phyloP scores from a whole-genome alignment of 2,113 vertebrate species.

The Cebus imitator region DNA sequence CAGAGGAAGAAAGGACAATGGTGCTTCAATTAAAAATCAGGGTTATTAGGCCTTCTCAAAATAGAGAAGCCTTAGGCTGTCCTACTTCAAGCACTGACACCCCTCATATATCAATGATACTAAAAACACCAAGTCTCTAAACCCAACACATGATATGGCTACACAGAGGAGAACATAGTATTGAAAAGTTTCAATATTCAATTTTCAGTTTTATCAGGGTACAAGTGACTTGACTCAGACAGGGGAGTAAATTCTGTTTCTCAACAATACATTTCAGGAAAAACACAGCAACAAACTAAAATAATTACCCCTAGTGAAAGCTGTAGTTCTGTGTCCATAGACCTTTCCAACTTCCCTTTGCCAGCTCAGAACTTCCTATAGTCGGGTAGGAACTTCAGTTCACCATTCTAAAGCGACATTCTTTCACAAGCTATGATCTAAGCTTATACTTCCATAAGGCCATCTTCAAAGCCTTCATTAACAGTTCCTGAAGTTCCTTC shows the following conservation, averaged over 20 bases:
- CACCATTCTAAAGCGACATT: neutral
- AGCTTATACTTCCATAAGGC: neutral
- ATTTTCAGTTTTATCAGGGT: neutral
- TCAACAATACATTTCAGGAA: neutral
- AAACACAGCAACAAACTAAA: neutral
- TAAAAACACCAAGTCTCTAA: neutral
- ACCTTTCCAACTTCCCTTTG: neutral
- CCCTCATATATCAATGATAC: neutral
- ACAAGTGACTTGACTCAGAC: neutral
- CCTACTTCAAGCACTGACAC: neutral
- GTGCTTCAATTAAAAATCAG: neutral
- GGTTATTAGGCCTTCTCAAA: neutral
- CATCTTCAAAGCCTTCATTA: neutral
- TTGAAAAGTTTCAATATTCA: neutral
- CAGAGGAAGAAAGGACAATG: neutral
- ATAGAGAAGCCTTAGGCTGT: neutral
- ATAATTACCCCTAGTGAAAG: neutral
- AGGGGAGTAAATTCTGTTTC: neutral
- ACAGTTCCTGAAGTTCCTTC: neutral
- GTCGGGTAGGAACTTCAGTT: neutral
- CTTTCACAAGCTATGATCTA: neutral
- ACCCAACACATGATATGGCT: neutral
- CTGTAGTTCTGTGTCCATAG: neutral
- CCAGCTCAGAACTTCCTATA: neutral
- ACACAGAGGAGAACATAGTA: neutral